Evolutionary conservation across 2,113 vertebrate genomes (phyloP), one percentile per base, ranked within the genome.

Genomic region (Leptodactylus fuscus): DNA sequence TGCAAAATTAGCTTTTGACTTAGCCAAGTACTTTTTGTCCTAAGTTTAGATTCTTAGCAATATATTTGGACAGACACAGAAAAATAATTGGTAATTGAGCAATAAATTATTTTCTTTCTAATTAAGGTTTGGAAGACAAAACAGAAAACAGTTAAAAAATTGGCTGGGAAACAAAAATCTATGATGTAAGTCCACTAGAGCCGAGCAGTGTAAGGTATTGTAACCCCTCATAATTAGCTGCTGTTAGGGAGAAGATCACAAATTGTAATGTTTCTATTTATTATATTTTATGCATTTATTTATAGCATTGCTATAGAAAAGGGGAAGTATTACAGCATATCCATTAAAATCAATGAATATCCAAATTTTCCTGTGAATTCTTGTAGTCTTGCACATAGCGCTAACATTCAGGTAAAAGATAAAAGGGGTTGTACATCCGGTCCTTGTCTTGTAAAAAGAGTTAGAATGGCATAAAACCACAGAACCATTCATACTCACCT

Each of bases 1-100:
- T 48, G 20, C 48, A 86, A 58, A 65, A 81, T 81, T 32, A 67
- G 27, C 24, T 81, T 81, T 62, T 67, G 16, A 81, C 41, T 29
- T 36, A 34, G 58, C 60, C 79, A 81, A 69, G 60, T 48, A 22
- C 41, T 81, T n/a, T 48, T 12, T 46, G 58, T 81, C 38, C 18
- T 62, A 62, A 44, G 38, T 75, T 29, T 16, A 49, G 13, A 18
- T 29, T 49, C 44, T 75, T 29, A 12, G 70, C 22, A 24, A 71
- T 71, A 73, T 76, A 38, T 69, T 22, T 69, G 32, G 38, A 38
- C 5, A 67, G 32, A 10, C 34, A 16, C 5, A 32, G 5, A 20
- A 36, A 67, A 38, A 69, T 38, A 38, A 53, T 79, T 12, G 29
- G 18, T 53, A 20, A 34, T 53, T 32, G 13, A 51, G 11, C 15